Conservation (phyloP, 2,797 vertebrate species). For the Semotilus atromaculatus region DNA sequence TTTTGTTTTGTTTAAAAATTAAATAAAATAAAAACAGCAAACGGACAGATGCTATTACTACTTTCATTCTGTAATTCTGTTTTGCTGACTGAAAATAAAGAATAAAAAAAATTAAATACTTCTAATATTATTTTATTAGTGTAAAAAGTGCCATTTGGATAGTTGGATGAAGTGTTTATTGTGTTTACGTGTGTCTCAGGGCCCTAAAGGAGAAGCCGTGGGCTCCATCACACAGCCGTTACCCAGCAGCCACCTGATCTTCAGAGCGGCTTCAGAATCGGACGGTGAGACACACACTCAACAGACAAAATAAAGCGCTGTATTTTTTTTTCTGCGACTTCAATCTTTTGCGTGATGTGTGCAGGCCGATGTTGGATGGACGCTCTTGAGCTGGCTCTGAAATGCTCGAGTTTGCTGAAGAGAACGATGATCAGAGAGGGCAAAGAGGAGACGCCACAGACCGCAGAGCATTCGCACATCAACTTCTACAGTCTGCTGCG, state of each 20-base stretch:
- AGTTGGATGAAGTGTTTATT: not conserved
- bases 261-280: constrained; percentile 95
- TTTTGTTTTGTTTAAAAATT: too few relatives aligned
- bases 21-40: too few relatives aligned
- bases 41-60: too few relatives aligned
- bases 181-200: constrained; percentile 73
- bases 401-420: constrained; percentile 95
- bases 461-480: constrained; percentile 86
- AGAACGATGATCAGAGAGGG: constrained; percentile 98
- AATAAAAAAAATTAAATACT: too few relatives aligned
- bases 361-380: constrained; percentile 99
- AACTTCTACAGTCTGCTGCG: constrained; percentile 94
- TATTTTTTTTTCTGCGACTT: not conserved
- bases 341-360: constrained; percentile 14
- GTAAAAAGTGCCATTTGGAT: not conserved
- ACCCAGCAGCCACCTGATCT: constrained; percentile 98
- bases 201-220: constrained; percentile 97
- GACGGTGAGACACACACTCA: constrained; percentile 82
- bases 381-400: constrained; percentile 95
- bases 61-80: too few relatives aligned
- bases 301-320: not conserved
- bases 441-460: constrained; percentile 88
- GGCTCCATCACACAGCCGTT: constrained; percentile 98
- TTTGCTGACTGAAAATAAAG: too few relatives aligned
- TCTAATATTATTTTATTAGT: not conserved